Conservation (phyloP, 2,113 vertebrate species). For the Ovibos moschatus region DNA sequence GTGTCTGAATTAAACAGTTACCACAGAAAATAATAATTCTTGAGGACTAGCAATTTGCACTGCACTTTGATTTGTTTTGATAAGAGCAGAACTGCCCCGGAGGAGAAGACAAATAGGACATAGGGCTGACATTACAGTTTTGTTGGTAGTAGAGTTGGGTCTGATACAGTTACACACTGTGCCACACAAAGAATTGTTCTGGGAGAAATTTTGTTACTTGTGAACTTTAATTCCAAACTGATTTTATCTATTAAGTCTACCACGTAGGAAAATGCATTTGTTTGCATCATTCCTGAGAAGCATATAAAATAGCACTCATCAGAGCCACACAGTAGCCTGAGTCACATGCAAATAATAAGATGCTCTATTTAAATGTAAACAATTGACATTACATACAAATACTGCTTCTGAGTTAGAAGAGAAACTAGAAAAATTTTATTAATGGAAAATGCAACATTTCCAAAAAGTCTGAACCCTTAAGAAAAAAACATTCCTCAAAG, state of each 20-base stretch:
- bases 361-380: neutral
- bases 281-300: conserved; percentile 27
- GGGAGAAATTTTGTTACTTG: neutral
- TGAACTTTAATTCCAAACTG: conserved; percentile 18
- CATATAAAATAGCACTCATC: neutral
- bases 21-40: conserved; percentile 28
- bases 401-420: neutral
- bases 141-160: neutral
- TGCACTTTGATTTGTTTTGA: neutral
- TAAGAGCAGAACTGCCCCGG: neutral
- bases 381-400: neutral
- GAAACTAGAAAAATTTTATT: neutral
- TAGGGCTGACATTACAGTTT: neutral
- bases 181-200: neutral
- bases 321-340: neutral
- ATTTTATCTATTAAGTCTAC: conserved; percentile 40
- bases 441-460: neutral
- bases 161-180: neutral
- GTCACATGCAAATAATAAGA: neutral
- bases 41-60: neutral
- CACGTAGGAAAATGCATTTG: conserved; percentile 1
- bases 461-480: neutral
- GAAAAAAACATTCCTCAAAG: neutral
- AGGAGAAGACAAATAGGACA: neutral
- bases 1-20: neutral